Conservation (phyloP, 2,888 invertebrate genomes). For the Nesidiocoris tenuis region DNA sequence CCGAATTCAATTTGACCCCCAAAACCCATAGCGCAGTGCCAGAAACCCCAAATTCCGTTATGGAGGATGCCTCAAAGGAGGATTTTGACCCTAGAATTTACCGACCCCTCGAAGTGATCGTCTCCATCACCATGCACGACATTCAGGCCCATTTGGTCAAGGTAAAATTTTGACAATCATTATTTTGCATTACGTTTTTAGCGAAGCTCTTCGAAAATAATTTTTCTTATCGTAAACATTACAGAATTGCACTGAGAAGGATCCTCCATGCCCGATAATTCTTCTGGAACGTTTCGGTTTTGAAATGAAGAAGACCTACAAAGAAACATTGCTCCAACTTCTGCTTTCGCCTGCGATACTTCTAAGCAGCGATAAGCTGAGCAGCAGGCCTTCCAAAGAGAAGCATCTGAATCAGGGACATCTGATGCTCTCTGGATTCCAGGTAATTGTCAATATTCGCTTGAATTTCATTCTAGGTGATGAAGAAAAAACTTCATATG, state of each 20-base stretch:
- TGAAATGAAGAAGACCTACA: constrained; percentile 93
- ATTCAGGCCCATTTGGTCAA: constrained; percentile 91
- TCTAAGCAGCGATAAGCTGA: constrained; percentile 70
- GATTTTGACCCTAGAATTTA: constrained; percentile 75
- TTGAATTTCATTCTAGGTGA: too few relatives aligned
- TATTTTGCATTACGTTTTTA: too few relatives aligned
- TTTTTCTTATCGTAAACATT: background rate
- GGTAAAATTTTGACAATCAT: constrained; percentile 54
- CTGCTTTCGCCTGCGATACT: constrained; percentile 84
- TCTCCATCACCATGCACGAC: constrained; percentile 91
- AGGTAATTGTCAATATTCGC: constrained; percentile 60
- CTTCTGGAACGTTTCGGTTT: constrained; percentile 89
- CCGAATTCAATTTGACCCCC: constrained; percentile 48
- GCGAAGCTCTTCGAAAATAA: too few relatives aligned
- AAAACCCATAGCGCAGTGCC: constrained; percentile 42
- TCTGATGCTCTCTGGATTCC: constrained; percentile 78
- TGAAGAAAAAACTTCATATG: too few relatives aligned
- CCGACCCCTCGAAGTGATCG: constrained; percentile 85
- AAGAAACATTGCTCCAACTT: constrained; percentile 88
- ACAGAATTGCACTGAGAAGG: constrained; percentile 81
- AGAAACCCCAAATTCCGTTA: constrained; percentile 44
- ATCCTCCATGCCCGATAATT: constrained; percentile 88
- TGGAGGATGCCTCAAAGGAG: constrained; percentile 46
- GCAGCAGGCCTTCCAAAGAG: constrained; percentile 66
- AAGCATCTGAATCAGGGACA: constrained; percentile 80